Base-by-base conservation (phyloP, 2,113 vertebrate genomes). In the Philantomba maxwellii region DNA sequence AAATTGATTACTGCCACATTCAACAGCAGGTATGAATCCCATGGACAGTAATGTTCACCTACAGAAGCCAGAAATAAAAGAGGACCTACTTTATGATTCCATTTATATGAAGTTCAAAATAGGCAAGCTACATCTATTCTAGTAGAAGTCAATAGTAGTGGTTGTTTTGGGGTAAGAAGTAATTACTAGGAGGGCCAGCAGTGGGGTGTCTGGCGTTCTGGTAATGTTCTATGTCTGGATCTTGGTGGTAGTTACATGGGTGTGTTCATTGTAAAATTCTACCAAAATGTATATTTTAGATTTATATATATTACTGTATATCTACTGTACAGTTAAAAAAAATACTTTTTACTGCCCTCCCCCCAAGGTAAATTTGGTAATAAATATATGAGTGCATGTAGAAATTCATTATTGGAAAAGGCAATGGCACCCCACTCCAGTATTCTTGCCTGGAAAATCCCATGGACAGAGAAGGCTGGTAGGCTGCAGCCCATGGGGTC, bases 301-400 rank as follows among this genome's bases (percentile, higher is more conserved):
- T 66, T 62, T 92, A 47, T 88, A 47, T 78, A 21, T 36, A 36
- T 84, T 80, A n/a, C 57, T 85, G 55, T 89, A 7, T 70, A 51
- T 73, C 26, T 57, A 6, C 39, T 78, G 47, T 85, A 25, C 66
- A 58, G 49, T 28, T 85, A 36, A 57, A 85, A 78, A 78, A 85
- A 16, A 47, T 58, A 49, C 30, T 39, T 55, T 77, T 23, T 84
- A 80, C 33, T 4, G 7, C 17, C 15, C 15, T 39, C 19, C n/a
- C 8, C 15, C 21, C n/a, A 19, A 95, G 87, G 57, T 73, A 96
- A 95, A 80, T 93, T 84, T 92, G 60, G 57, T 96, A 92, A 82
- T 43, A 89, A 85, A 92, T 94, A 30, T 12, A 86, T 85, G 21
- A 84, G 8, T 92, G 58, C 13, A 12, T 66, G 12, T 28, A 60